Conservation (phyloP, 53 echinoderm and acorn worm genomes). For the Echinometra lucunter region DNA sequence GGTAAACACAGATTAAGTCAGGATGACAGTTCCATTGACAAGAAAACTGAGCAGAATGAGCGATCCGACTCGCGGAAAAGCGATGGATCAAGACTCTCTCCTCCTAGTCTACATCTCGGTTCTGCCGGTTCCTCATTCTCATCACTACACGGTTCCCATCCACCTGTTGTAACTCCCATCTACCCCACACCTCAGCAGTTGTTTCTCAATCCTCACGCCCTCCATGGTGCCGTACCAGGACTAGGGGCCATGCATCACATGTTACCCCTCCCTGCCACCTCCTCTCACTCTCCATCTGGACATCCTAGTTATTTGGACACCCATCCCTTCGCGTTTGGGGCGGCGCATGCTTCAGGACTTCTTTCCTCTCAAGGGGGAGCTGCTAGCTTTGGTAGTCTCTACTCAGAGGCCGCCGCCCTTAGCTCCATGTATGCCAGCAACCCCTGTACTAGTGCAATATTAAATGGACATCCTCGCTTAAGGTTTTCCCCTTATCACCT, state of each 20-base stretch:
- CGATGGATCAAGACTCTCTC: slow-evolving; percentile 65
- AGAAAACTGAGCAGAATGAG: slow-evolving; percentile 52
- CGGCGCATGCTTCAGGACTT: slow-evolving; percentile 71
- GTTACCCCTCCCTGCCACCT: slow-evolving; percentile 79
- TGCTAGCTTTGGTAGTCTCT: slow-evolving; percentile 83
- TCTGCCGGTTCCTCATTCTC: slow-evolving; percentile 72
- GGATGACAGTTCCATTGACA: slow-evolving; percentile 52
- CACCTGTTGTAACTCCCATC: slow-evolving; percentile 85
- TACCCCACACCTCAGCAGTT: slow-evolving; percentile 93
- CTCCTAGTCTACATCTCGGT: slow-evolving; percentile 61
- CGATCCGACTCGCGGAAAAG: slow-evolving; percentile 67
- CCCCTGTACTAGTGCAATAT: slow-evolving; percentile 96
- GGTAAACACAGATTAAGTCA: slow-evolving; percentile 61
- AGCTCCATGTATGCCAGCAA: slow-evolving; percentile 92
- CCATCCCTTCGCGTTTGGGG: slow-evolving; percentile 79
- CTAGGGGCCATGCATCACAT: slow-evolving; percentile 88
- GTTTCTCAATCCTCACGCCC: slow-evolving; percentile 88
- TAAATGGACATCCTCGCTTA: slow-evolving; percentile 92
- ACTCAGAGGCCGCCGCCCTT: slow-evolving; percentile 85
- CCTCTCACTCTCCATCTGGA: slow-evolving; percentile 74
- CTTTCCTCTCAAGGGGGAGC: slow-evolving; percentile 78
- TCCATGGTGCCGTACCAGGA: slow-evolving; percentile 83
- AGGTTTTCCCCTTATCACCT: slow-evolving; percentile 96
- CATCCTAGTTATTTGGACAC: slow-evolving; percentile 76
- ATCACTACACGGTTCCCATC: slow-evolving; percentile 87